Base-by-base conservation (phyloP, 2,888 invertebrate genomes). In the Alsophila aescularia region DNA sequence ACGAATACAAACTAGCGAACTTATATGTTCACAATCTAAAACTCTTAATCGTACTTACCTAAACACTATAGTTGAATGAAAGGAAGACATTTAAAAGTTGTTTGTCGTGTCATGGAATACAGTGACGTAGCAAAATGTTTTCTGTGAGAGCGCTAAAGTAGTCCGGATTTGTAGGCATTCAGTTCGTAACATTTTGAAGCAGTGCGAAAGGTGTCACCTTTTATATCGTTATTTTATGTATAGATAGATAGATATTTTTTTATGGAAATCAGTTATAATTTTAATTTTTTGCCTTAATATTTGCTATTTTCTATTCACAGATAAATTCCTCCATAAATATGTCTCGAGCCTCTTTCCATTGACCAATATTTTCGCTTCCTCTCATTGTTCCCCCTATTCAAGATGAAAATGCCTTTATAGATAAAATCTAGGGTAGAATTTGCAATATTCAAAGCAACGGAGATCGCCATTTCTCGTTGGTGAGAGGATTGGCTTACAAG, bases 351-450 rank as follows among this genome's bases (percentile, higher is more conserved):
- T 52, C 32, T 48, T n/a, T n/a, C n/a, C n/a, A 48, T 51, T 42
- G 58, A 42, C 52, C 57, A 60, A 62, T 62, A 65, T 60, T 58
- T 65, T 58, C 32, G 27, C 52, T 50, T 57, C 52, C 58, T 52
- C 35, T 57, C 61, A 59, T 62, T 60, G 63, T 59, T 50, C 59
- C n/a, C 44, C 40, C 53, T 60, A 62, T 69, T 69, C 68, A 70
- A 62, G 60, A 64, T 62, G 70, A 66, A 62, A 64, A 66, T 68
- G 60, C 65, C 67, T 64, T 42, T 50, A 61, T 60, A 54, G 72
- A 73, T 76, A 74, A 75, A 75, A 77, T 77, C 77, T 73, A 70
- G 74, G 72, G 65, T 66, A 64, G 72, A 69, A 74, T 76, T 70
- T 73, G 72, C 76, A 76, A 77, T 75, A 73, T 76, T 72, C 65